phyloP scores from a whole-genome alignment of 2,797 vertebrate species.

The Xiphorhynchus erythropygius region DNA sequence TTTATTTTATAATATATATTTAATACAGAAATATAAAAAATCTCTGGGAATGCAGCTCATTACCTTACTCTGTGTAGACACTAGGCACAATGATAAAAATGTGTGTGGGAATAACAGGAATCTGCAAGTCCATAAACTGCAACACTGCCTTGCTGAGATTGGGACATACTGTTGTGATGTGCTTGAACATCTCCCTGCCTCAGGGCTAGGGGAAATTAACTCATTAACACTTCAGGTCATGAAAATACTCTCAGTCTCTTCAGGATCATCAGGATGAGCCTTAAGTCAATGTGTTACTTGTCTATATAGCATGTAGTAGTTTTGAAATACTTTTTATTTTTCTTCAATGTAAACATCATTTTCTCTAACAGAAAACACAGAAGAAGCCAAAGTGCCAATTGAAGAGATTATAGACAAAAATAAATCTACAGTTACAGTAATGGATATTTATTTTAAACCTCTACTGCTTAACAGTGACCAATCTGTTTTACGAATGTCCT shows the following conservation, averaged over 20 bases:
- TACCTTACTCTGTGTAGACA: neutral
- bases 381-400: neutral
- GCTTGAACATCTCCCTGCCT: neutral
- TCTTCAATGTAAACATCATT: neutral
- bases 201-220: neutral
- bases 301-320: neutral
- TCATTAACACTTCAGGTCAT: neutral
- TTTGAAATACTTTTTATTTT: neutral
- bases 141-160: neutral
- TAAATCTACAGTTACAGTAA: neutral
- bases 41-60: neutral
- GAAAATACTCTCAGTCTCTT: neutral
- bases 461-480: neutral
- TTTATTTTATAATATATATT: neutral
- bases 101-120: neutral
- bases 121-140: neutral
- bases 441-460: neutral
- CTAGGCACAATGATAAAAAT: neutral
- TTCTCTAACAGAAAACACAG: neutral
- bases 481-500: neutral
- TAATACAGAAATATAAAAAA: neutral
- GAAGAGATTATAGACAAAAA: constrained; percentile 1
- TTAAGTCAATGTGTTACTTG: neutral
- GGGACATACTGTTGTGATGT: neutral
- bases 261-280: neutral